Base-by-base conservation (phyloP, 2,888 invertebrate species). In the Yponomeuta sedellus region DNA sequence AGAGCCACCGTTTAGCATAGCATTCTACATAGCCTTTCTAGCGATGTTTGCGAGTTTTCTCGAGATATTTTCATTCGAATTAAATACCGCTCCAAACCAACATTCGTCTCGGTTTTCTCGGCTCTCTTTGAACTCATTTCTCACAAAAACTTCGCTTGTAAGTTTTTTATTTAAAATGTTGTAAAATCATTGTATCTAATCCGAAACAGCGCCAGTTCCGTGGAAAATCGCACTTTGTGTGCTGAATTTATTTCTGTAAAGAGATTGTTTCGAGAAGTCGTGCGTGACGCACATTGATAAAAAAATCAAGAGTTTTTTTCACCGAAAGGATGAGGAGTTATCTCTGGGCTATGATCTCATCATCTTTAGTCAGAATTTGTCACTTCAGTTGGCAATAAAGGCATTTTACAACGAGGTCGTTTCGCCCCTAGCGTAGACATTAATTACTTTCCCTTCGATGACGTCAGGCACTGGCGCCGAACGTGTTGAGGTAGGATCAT, bases 241-340 rank as follows among this genome's bases (percentile, higher is more conserved):
- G 19, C 59, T 22, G 20, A 59, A 59, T 52, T 12, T 59, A 59
- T 59, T 59, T 59, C 20, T 16, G 44, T 52, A 3, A 44, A 44
- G 44, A 52, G 22, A 6, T 59, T 20, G 12, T 19, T 59, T 20
- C 25, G 20, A 22, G 10, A 59, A 59, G 20, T 19, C 25, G 25
- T 59, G 20, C 59, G 25, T 59, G 59, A 59, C 59, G 59, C 59
- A 59, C 20, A 19, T 52, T 52, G 44, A 52, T 52, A 52, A 52
- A 52, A 52, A 52, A 52, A 52, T 52, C 44, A 52, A 52, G 44
- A 52, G 44, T 52, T 52, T 5, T 52, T 52, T 52, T 52, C 44
- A 52, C 6, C 16, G 44, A 52, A 52, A 52, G 44, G 44, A 52
- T 16, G 16, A 16, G 44, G 44, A 52, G 44, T 16, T 52, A 52